Evolutionary conservation across 2,113 vertebrate genomes (phyloP), one percentile per base, ranked within the genome.

Genomic region (Odocoileus virginianus): DNA sequence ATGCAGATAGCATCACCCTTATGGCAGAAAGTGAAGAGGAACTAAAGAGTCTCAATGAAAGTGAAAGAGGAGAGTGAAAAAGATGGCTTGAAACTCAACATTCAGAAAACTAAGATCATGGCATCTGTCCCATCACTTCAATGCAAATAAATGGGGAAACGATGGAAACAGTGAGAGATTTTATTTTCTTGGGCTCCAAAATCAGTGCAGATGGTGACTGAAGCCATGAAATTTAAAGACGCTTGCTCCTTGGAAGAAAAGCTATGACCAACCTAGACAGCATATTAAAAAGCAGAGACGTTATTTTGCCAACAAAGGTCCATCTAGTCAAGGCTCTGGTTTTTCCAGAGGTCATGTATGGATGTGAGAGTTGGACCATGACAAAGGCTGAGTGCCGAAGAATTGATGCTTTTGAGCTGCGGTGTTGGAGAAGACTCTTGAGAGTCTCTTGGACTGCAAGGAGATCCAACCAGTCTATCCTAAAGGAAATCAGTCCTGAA

Each of bases 241-340:
- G 0, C 67, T 40, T 40, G 10, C n/a, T 71, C 67, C n/a, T 71
- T 71, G n/a, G 19, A 40, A 23, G n/a, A 23, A 71, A 71, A 71
- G 5, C 10, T 40, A 71, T 71, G 67, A 40, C n/a, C n/a, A 40
- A 71, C 10, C n/a, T 40, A 71, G n/a, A 71, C 10, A 71, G n/a
- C 19, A 23, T 40, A 71, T 40, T 40, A 71, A 23, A 36, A 71
- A 71, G 19, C 67, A 71, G n/a, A 71, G n/a, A 40, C n/a, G 40
- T 71, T 71, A 71, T 9, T 71, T 71, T 71, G 67, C 21, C 67
- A 71, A 40, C 19, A 40, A 71, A 40, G 10, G 0, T 40, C n/a
- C 0, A 0, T 40, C 67, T 71, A 23, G 67, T 71, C n/a, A 71
- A 71, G 12, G 19, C 67, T 23, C 36, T 71, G n/a, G 19, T 71